Evolutionary conservation across 2,888 invertebrate genomes (phyloP), one percentile per base, ranked within the genome.

Genomic region (Caenorhabditis afra): DNA sequence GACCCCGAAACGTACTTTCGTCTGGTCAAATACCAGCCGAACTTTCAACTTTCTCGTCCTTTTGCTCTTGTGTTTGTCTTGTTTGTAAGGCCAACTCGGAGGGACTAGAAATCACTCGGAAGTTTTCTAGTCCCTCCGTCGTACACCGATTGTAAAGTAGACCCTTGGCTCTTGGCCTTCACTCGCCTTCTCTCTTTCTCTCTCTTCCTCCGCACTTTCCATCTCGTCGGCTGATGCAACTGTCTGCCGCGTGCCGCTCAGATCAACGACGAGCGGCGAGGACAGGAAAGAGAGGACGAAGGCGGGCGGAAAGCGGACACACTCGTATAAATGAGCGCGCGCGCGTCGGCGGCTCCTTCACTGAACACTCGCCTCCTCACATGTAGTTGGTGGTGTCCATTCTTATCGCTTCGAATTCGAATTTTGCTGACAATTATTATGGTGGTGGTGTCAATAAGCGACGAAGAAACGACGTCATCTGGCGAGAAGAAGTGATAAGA

Each of bases 161-260:
- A 12, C 22, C 44, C 44, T 23, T 2, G 18, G 14, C 20, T 37
- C 4, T 1, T 39, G 11, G 7, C 37, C 12, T 23, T 18, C 44
- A 55, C 22, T 22, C 29, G 22, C 23, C 62, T 59, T 52, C 50
- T 16, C 35, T 65, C 68, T 77, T 41, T 52, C 52, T 68, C 67
- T 53, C 59, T 52, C 22, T 50, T 61, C 57, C 55, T 29, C 14
- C 53, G n/a, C 55, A 16, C 52, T 77, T 64, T 70, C 58, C 58
- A 7, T 29, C 7, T 29, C 29, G 29, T 49, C 59, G 77, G 77
- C 77, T 77, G 77, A 77, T 77, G 77, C 77, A 77, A 77, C 66
- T 52, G 65, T 70, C 65, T 65, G 55, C 55, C 49, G 65, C 65
- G 39, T 73, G 57, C 61, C 73, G 79, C 64, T 73, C 73, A 79